Evolutionary conservation across 2,888 invertebrate species (phyloP).

Genomic region (Acanthosepion pharaonis): DNA sequence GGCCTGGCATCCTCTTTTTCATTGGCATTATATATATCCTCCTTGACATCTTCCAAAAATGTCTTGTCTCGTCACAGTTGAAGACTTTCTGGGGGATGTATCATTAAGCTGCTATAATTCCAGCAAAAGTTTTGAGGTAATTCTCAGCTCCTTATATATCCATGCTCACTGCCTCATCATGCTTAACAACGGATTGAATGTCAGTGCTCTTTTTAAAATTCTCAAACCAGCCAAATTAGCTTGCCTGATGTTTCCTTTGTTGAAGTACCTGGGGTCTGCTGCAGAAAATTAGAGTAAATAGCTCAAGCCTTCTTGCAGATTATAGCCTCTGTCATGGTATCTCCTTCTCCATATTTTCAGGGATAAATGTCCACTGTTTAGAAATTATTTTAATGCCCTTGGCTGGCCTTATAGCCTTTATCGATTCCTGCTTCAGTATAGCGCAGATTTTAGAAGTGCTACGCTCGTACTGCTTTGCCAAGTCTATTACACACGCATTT

Average conservation of each 20-base stretch:
- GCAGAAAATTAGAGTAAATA: not conserved
- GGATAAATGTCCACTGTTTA: not conserved
- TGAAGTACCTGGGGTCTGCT: not conserved
- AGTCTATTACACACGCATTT: not conserved
- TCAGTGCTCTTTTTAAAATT: too few species aligned
- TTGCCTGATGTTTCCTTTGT: not conserved
- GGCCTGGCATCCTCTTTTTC: too few species aligned
- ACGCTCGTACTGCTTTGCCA: not conserved
- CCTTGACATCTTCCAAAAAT: not conserved
- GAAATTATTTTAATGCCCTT: too few species aligned
- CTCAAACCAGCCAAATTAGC: too few species aligned
- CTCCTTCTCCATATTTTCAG: not conserved
- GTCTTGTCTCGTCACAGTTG: constrained; percentile 25
- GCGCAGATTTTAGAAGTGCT: not conserved
- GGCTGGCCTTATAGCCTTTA: not conserved
- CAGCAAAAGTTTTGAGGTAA: too few species aligned
- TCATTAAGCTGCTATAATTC: not conserved
- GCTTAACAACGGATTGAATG: too few species aligned
- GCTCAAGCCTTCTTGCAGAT: not conserved
- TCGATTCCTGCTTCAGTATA: not conserved
- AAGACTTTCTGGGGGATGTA: not conserved
- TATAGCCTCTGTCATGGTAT: not conserved
- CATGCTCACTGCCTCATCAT: too few species aligned
- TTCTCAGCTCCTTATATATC: too few species aligned
- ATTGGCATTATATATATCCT: too few species aligned